These are phyloP conservation scores for Linyphia triangularis DNA, from an alignment of 2,888 invertebrate genomes.

Conservation along the genomic window DNA sequence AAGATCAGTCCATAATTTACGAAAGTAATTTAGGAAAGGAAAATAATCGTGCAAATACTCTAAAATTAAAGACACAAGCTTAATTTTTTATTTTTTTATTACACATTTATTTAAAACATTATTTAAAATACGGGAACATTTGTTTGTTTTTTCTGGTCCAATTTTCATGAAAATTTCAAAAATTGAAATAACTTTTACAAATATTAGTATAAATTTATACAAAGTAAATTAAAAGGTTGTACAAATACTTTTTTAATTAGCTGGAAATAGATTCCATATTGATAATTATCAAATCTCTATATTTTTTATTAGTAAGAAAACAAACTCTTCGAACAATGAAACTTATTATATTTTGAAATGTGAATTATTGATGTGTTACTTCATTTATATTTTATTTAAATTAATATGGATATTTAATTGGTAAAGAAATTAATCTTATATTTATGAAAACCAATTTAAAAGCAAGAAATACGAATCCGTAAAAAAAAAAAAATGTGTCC, in stretches of 20 bases:
- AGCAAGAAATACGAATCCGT: too few species aligned
- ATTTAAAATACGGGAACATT: slow-evolving; percentile 53
- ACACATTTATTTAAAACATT: slow-evolving; percentile 57
- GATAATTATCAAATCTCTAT: neutral
- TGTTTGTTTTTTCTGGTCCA: slow-evolving; percentile 29
- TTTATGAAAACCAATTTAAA: too few species aligned
- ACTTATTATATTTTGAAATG: too few species aligned
- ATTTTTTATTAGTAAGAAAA: neutral
- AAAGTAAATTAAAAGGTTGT: neutral
- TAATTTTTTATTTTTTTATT: slow-evolving; percentile 34
- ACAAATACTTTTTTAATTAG: neutral
- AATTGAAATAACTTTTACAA: slow-evolving; percentile 10
- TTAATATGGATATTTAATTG: too few species aligned
- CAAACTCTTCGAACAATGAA: neutral
- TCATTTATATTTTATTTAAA: too few species aligned
- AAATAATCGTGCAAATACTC: neutral
- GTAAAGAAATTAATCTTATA: too few species aligned
- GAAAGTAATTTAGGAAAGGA: neutral
- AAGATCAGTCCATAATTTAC: neutral
- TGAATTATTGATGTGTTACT: too few species aligned
- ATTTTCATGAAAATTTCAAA: slow-evolving; percentile 16
- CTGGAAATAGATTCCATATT: neutral
- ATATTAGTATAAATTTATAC: neutral
- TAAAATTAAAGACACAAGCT: neutral
- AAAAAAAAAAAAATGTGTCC: too few species aligned